Evolutionary conservation across 2,113 vertebrate genomes (phyloP), one percentile per base, ranked within the genome.

Genomic region (Meles meles): DNA sequence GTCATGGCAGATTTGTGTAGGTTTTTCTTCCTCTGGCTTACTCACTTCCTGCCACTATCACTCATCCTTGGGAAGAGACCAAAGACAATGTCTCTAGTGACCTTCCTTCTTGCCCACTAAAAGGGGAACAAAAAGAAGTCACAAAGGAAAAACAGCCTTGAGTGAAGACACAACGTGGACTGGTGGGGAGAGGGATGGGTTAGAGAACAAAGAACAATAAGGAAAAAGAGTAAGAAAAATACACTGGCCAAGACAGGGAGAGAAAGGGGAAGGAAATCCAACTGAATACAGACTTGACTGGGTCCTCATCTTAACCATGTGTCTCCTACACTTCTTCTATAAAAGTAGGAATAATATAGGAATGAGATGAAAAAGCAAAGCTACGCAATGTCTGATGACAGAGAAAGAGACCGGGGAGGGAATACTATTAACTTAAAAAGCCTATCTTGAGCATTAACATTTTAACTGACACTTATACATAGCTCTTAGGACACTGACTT

Each of bases 131-230:
- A 65, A 88, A 12, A 79, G 14, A 61, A 14, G 37, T 42, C 49
- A 81, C 29, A 80, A 42, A 88, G 71, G 57, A 94, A 71, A 95
- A 23, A 49, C 25, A 67, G 44, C 57, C 20, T 12, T 23, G 12
- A 37, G 7, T 42, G n/a, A 76, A 61, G 47, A 47, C 14, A 49
- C 57, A 63, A 79, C 17, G 15, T 7, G 37, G 15, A 59, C 34
- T 72, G 9, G 4, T 4, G 2, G 1, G 2, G 13, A 0, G 2
- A 55, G 69, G 11, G 6, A 6, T n/a, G 15, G 13, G 6, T 21
- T 49, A 77, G 85, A 80, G 29, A 95, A 90, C 2, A 57, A 86
- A 76, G 49, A 96, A 97, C 34, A 85, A 69, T 37, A 59, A n/a
- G 27, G 86, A 92, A 11, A 87, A 92, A 94, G 47, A 63, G 18